These are phyloP conservation scores for Stichopus horrens DNA, from an alignment of 53 echinoderm and acorn worm species.

Conservation along the genomic window DNA sequence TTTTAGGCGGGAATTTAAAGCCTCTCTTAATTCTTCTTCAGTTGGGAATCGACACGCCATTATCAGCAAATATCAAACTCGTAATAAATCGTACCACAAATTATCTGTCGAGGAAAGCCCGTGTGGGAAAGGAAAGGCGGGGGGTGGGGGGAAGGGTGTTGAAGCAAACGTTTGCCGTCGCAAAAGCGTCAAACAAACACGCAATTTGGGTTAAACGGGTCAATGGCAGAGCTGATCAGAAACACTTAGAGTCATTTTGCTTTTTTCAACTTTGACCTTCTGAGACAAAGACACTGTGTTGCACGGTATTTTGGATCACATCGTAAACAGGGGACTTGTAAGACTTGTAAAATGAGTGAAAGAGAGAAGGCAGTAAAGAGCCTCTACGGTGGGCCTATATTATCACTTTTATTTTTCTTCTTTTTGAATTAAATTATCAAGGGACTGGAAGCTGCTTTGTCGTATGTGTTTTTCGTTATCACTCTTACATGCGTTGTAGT, in stretches of 20 bases:
- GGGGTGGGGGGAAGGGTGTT: too few relatives aligned
- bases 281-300: neutral
- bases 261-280: neutral
- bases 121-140: neutral
- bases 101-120: neutral
- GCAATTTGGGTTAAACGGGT: neutral
- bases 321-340: neutral
- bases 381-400: neutral
- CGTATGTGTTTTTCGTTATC: too few relatives aligned
- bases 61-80: neutral
- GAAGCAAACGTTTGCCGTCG: neutral
- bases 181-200: neutral
- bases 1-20: neutral
- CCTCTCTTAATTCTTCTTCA: neutral
- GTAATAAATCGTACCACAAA: neutral
- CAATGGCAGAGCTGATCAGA: neutral
- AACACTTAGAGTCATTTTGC: neutral
- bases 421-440: neutral
- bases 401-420: neutral
- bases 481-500: too few relatives aligned
- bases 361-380: neutral
- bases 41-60: neutral
- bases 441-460: neutral
- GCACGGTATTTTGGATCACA: neutral
- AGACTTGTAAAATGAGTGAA: neutral